Percentiles rank a stretch among this genome's conserved stretches.
phyloP scores from a whole-genome alignment of 2,113 vertebrate genomes.

The Psophia crepitans region DNA sequence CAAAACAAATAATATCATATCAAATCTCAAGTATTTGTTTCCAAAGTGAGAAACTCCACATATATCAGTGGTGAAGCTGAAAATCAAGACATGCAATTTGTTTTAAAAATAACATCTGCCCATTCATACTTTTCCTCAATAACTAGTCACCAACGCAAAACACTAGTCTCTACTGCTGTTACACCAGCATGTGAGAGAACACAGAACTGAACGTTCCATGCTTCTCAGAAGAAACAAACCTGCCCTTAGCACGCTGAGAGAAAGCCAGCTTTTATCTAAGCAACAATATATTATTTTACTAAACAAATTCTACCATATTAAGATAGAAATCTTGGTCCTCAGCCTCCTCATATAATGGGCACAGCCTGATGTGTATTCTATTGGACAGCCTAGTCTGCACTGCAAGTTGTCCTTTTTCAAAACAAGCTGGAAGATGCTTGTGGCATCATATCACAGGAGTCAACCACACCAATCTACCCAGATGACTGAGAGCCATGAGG shows the following conservation, averaged over 20 bases:
- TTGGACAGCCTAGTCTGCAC: not conserved
- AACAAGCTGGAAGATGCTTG: not conserved
- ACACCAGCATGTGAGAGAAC: not conserved
- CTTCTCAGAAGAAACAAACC: not conserved
- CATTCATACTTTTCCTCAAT: not conserved
- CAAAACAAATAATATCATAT: not conserved
- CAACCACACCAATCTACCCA: not conserved
- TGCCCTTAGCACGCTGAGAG: too few species aligned
- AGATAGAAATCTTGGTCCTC: not conserved
- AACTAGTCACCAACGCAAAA: not conserved
- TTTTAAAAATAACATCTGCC: not conserved
- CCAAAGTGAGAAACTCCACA: not conserved
- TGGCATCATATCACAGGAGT: not conserved
- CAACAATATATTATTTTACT: not conserved
- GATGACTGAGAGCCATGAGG: not conserved
- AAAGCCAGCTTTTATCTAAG: not conserved
- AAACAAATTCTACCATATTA: not conserved
- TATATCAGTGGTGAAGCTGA: not conserved
- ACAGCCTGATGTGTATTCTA: not conserved
- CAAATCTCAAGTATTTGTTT: not conserved
- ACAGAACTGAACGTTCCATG: not conserved
- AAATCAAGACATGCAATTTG: not conserved
- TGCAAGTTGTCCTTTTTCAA: not conserved
- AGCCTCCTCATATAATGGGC: not conserved
- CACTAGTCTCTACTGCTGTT: not conserved